Percentiles rank a stretch among this genome's conserved stretches.
phyloP scores from a whole-genome alignment of 1,140 invertebrate genomes.

The Drosophila orosa region DNA sequence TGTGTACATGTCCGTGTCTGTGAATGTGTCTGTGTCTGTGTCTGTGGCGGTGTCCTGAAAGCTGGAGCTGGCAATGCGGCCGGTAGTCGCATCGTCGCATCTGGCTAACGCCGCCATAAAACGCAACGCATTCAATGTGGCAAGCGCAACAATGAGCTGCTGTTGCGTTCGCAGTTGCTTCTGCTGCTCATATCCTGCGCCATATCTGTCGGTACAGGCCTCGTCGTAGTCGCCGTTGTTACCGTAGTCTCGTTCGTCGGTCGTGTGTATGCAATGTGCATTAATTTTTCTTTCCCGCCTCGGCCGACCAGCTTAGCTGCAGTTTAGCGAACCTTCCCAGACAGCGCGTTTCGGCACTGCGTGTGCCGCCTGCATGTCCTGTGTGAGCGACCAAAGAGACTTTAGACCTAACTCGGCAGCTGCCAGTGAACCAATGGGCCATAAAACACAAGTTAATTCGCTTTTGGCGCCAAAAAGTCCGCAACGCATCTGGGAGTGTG shows the following conservation, averaged over 20 bases:
- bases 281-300: slow-evolving; percentile 74
- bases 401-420: background rate
- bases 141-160: slow-evolving; percentile 81
- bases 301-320: slow-evolving; percentile 58
- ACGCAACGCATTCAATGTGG: slow-evolving; percentile 83
- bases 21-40: slow-evolving; percentile 21
- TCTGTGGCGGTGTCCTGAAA: slow-evolving; percentile 39
- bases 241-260: slow-evolving; percentile 43
- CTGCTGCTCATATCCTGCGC: slow-evolving; percentile 39
- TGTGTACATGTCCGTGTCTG: slow-evolving; percentile 20
- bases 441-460: slow-evolving; percentile 39
- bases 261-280: slow-evolving; percentile 80
- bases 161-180: slow-evolving; percentile 38
- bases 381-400: background rate
- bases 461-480: slow-evolving; percentile 73
- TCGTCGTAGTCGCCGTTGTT: slow-evolving; percentile 21
- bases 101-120: slow-evolving; percentile 79
- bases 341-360: slow-evolving; percentile 46
- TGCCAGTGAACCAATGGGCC: slow-evolving; percentile 12
- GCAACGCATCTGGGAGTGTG: slow-evolving; percentile 23
- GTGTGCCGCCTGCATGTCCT: slow-evolving; percentile 5
- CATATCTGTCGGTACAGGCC: slow-evolving; percentile 12
- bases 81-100: slow-evolving; percentile 81
- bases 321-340: slow-evolving; percentile 68
- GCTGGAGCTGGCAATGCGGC: slow-evolving; percentile 71